phyloP scores from a whole-genome alignment of 1,140 invertebrate genomes.

The Lethrus apterus region DNA sequence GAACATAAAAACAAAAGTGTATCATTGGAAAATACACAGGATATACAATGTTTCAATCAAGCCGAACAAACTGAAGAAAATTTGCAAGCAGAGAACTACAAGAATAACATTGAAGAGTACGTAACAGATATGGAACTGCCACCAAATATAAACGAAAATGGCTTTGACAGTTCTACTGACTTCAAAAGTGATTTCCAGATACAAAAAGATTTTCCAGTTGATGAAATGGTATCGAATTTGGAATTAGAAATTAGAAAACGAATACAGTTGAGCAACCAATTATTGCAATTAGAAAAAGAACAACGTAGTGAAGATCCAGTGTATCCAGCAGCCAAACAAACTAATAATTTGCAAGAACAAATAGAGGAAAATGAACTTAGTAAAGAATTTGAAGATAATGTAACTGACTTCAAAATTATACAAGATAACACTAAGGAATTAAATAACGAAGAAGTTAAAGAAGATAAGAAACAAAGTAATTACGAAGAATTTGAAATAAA shows the following conservation, averaged over 20 bases:
- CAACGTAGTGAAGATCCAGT: too few relatives aligned
- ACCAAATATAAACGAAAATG: too few relatives aligned
- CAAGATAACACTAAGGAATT: too few relatives aligned
- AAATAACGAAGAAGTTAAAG: neutral
- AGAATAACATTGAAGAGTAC: too few relatives aligned
- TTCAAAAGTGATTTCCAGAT: too few relatives aligned
- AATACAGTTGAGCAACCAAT: constrained; percentile 11
- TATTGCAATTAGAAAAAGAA: constrained; percentile 3
- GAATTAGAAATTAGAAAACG: constrained; percentile 6
- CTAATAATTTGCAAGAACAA: constrained; percentile 6
- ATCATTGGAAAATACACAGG: neutral
- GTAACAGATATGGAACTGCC: too few relatives aligned
- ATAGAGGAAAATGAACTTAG: neutral
- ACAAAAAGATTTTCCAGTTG: too few relatives aligned
- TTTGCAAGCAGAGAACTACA: neutral
- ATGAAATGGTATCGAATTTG: too few relatives aligned
- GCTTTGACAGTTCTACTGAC: too few relatives aligned
- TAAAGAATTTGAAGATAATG: too few relatives aligned
- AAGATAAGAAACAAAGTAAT: neutral
- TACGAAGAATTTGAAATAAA: neutral
- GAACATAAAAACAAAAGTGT: neutral
- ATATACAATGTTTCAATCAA: neutral
- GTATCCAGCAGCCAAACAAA: too few relatives aligned
- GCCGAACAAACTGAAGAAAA: constrained; percentile 2
- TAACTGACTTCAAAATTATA: too few relatives aligned